Conservation (phyloP, 2,113 vertebrate genomes). For the Spheniscus mendiculus region DNA sequence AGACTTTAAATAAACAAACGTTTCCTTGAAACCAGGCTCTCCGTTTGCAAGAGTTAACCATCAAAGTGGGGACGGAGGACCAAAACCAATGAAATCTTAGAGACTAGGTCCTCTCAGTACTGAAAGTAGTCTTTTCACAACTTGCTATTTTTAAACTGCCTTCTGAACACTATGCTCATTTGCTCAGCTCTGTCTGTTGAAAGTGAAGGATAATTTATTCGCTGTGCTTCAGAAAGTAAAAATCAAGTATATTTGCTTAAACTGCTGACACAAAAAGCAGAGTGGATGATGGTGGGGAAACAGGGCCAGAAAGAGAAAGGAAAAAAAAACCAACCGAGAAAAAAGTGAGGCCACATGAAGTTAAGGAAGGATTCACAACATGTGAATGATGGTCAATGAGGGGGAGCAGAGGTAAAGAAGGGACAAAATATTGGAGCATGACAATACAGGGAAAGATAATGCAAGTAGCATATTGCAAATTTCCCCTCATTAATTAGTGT, state of each 20-base stretch:
- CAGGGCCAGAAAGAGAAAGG: fast-evolving
- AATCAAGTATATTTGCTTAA: background rate
- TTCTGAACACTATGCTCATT: background rate
- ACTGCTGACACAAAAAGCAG: background rate
- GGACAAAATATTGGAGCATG: background rate
- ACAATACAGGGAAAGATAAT: background rate
- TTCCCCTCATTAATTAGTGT: background rate
- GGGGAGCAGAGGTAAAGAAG: background rate
- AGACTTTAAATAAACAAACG: slow-evolving; percentile 35
- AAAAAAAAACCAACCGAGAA: background rate
- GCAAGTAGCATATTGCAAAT: background rate
- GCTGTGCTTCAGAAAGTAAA: background rate
- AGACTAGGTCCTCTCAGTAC: background rate
- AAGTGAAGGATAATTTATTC: background rate
- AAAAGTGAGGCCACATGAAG: background rate
- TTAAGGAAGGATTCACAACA: background rate
- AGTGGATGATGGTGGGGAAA: background rate
- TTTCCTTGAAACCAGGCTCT: background rate
- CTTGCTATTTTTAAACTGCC: background rate
- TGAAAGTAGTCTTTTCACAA: background rate
- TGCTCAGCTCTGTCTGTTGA: slow-evolving; percentile 28
- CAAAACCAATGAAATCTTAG: background rate
- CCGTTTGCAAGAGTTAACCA: background rate
- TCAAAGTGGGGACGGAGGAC: background rate
- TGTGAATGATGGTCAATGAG: background rate